Evolutionary conservation across 2,113 vertebrate genomes (phyloP).

Genomic region (Alectura lathami): DNA sequence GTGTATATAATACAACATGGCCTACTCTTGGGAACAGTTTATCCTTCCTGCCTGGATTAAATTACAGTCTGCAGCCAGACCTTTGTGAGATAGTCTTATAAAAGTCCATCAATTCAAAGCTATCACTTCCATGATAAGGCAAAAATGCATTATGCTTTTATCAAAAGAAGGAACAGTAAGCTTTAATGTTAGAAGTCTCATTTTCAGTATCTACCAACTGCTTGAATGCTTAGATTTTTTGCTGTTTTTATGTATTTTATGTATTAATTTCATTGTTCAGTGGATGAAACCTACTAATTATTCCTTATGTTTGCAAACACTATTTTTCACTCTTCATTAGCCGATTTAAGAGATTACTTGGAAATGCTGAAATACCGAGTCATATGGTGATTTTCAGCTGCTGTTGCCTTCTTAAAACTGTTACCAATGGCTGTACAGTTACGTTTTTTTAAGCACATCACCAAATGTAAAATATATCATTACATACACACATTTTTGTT

Average conservation of each 20-base stretch:
- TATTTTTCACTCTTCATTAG: neutral
- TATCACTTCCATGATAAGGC: constrained; percentile 23
- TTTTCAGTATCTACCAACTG: neutral
- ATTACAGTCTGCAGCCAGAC: constrained; percentile 28
- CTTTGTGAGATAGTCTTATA: constrained; percentile 2
- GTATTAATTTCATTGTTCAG: neutral
- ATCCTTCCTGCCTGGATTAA: constrained; percentile 29
- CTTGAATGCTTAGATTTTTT: neutral
- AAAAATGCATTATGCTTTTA: constrained; percentile 13
- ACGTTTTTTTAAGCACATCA: neutral
- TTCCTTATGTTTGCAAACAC: neutral
- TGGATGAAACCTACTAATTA: neutral
- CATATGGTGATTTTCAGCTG: neutral
- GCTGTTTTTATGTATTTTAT: neutral
- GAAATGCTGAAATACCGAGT: neutral
- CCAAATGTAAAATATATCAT: neutral
- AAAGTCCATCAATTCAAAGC: too few relatives aligned
- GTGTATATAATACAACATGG: neutral
- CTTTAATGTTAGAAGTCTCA: neutral
- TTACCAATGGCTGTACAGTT: neutral
- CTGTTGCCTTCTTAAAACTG: neutral
- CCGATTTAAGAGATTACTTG: neutral
- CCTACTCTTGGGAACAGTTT: constrained; percentile 34
- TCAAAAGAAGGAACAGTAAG: neutral
- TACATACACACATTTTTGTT: neutral